These are phyloP conservation scores for Rapana venosa DNA, from an alignment of 2,888 invertebrate genomes.

Conservation along the genomic window DNA sequence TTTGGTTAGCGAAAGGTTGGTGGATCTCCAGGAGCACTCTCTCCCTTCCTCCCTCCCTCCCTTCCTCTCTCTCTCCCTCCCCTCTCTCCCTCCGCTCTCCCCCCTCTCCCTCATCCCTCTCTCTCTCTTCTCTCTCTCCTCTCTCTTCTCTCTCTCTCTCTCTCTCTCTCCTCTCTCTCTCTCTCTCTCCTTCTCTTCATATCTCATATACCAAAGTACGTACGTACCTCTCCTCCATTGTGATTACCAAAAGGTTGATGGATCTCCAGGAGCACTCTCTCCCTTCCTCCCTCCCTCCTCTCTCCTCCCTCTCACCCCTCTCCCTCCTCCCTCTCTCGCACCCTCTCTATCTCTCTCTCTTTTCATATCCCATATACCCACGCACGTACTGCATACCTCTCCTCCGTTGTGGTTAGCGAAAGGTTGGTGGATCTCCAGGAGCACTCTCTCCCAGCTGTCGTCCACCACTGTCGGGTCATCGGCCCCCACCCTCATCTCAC, in stretches of 20 bases:
- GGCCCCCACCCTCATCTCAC: slow-evolving; percentile 59
- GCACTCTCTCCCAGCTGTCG: slow-evolving; percentile 55
- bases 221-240: too few species aligned
- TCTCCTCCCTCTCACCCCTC: not conserved
- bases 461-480: slow-evolving; percentile 63
- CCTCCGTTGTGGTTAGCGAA: slow-evolving; percentile 76
- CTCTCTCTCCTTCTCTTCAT: too few species aligned
- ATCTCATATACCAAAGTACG: too few species aligned
- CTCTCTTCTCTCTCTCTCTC: not conserved
- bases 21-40: too few species aligned
- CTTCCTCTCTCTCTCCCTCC: not conserved
- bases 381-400: slow-evolving; percentile 63
- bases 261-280: too few species aligned
- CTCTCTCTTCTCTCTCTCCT: not conserved
- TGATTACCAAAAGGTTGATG: too few species aligned
- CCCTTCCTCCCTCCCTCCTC: not conserved
- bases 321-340: not conserved
- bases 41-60: not conserved
- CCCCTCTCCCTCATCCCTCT: not conserved
- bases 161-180: not conserved
- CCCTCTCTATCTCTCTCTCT: too few species aligned
- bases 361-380: not conserved
- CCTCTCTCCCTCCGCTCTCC: not conserved
- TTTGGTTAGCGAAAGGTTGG: too few species aligned
- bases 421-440: slow-evolving; percentile 71